Evolutionary conservation across 2,888 invertebrate species (phyloP).

Genomic region (Stratiomys singularior): DNA sequence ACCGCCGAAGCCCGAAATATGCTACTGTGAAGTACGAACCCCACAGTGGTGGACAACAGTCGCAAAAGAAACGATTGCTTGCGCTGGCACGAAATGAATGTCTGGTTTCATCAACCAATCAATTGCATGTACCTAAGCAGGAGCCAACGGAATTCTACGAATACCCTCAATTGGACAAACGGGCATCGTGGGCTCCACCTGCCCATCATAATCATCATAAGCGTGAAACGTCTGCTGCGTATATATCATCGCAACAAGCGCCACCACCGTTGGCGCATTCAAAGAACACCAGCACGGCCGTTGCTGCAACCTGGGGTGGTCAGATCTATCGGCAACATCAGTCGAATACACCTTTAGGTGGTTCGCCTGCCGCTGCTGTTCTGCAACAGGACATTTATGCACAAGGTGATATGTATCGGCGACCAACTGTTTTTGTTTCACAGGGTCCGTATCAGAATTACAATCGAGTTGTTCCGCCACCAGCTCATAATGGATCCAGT

Average conservation of each 20-base stretch:
- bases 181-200: constrained; percentile 66
- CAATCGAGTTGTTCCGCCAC: constrained; percentile 65
- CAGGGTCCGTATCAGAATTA: constrained; percentile 65
- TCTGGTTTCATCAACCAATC: constrained; percentile 66
- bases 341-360: constrained; percentile 65
- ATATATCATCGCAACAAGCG: constrained; percentile 52
- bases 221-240: constrained; percentile 62
- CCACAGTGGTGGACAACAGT: constrained; percentile 70
- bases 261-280: constrained; percentile 66
- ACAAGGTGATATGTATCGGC: constrained; percentile 72
- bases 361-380: constrained; percentile 63
- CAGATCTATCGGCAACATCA: constrained; percentile 68
- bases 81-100: constrained; percentile 87
- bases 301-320: constrained; percentile 59
- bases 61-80: constrained; percentile 88
- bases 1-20: constrained; percentile 59
- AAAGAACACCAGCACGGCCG: constrained; percentile 62
- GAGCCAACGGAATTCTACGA: constrained; percentile 65
- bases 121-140: constrained; percentile 65
- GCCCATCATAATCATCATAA: constrained; percentile 65
- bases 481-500: constrained; percentile 66
- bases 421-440: constrained; percentile 77
- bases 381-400: constrained; percentile 64
- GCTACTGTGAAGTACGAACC: constrained; percentile 64
- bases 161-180: constrained; percentile 61